Percentiles rank a stretch among this genome's conserved stretches.
Conservation (phyloP, 1,140 invertebrate genomes). For the Zophobas atratus region DNA sequence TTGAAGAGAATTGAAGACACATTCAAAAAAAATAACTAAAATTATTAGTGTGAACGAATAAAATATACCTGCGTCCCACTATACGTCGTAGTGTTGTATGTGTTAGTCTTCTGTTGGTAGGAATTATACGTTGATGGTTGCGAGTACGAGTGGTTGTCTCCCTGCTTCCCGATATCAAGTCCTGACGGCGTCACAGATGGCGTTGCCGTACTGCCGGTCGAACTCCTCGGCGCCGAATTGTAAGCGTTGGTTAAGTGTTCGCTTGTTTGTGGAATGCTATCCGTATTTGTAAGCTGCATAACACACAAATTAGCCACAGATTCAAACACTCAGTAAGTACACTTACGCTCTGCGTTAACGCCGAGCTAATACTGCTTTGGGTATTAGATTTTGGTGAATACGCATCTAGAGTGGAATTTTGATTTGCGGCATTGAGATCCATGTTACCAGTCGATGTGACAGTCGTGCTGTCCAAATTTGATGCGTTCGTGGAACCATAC, state of each 20-base stretch:
- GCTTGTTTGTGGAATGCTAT: conserved; percentile 65
- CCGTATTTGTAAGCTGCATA: conserved; percentile 64
- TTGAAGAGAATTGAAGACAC: too few species aligned
- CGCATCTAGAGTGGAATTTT: conserved; percentile 59
- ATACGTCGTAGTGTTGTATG: conserved; percentile 63
- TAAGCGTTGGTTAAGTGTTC: conserved; percentile 63
- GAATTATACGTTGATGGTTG: conserved; percentile 60
- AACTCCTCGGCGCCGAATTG: conserved; percentile 56
- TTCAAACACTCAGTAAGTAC: not conserved
- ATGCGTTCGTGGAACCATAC: conserved; percentile 49
- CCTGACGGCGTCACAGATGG: conserved; percentile 54
- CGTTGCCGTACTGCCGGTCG: conserved; percentile 47
- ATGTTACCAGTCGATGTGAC: conserved; percentile 55
- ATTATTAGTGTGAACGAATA: not conserved
- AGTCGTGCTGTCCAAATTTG: conserved; percentile 52
- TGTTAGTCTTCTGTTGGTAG: conserved; percentile 63
- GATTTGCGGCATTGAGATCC: conserved; percentile 60
- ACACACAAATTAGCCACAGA: conserved; percentile 41
- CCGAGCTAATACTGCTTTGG: conserved; percentile 67
- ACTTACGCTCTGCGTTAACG: conserved; percentile 66
- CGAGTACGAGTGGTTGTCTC: conserved; percentile 62
- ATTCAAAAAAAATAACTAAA: too few species aligned
- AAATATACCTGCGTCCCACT: conserved; percentile 59
- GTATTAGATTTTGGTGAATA: conserved; percentile 63
- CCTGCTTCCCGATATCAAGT: conserved; percentile 62